Evolutionary conservation across 2,797 vertebrate species (phyloP).

Genomic region (Synaphobranchus kaupii): DNA sequence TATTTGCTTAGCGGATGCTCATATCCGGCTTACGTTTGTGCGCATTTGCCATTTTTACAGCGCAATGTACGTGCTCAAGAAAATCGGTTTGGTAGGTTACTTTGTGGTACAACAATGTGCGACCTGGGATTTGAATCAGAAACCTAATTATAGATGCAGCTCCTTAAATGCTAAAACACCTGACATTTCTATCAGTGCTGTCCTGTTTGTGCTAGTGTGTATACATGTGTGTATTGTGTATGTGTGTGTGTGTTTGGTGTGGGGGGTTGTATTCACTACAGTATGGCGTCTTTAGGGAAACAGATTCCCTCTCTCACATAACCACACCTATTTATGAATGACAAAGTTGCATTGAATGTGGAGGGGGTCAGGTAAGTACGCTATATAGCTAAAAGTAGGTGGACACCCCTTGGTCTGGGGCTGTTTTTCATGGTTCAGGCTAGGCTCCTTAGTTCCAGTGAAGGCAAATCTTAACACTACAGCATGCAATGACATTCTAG

Average conservation of each 20-base stretch:
- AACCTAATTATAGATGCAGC: not conserved
- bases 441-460: no score
- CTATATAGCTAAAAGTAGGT: no score
- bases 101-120: not conserved
- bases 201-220: not conserved
- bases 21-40: not conserved
- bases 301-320: not conserved
- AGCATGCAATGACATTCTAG: no score
- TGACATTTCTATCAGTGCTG: not conserved
- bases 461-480: no score
- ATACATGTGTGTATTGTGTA: slow-evolving; percentile 22
- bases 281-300: not conserved
- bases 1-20: not conserved
- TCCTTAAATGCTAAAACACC: slow-evolving; percentile 29
- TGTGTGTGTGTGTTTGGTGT: slow-evolving; percentile 31
- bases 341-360: not conserved
- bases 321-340: not conserved
- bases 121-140: not conserved
- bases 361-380: not conserved
- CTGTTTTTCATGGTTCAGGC: no score
- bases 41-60: not conserved
- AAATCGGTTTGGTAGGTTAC: not conserved
- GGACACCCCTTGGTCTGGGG: no score
- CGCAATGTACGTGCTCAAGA: not conserved
- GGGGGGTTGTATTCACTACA: slow-evolving; percentile 20